Percentiles rank a stretch among this genome's conserved stretches.
Conservation (phyloP, 2,888 invertebrate species). For the Caenorhabditis becei region DNA sequence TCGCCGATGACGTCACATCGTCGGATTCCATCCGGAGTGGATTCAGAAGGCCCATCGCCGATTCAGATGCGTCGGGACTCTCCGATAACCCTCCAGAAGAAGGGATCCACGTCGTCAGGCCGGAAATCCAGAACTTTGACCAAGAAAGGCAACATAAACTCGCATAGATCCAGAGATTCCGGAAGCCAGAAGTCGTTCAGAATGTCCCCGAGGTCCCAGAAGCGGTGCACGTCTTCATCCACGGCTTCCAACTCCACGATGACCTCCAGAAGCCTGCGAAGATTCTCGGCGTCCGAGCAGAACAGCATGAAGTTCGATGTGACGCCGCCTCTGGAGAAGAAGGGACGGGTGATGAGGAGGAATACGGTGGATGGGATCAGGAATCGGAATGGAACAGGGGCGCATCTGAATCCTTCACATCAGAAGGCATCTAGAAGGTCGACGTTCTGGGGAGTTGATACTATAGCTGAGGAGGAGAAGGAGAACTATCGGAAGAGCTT, state of each 20-base stretch:
- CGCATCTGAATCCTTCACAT: slow-evolving; percentile 2
- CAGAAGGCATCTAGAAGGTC: slow-evolving; percentile 35
- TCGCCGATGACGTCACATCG: slow-evolving; percentile 19
- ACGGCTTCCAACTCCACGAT: slow-evolving; percentile 23
- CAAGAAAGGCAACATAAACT: slow-evolving; percentile 55
- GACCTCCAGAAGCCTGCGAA: slow-evolving; percentile 35
- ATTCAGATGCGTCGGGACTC: not conserved
- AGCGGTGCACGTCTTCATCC: not conserved
- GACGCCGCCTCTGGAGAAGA: slow-evolving; percentile 32
- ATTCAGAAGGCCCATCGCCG: slow-evolving; percentile 1
- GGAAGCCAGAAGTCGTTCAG: slow-evolving; percentile 48
- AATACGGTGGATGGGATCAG: slow-evolving; percentile 38
- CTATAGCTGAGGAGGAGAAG: slow-evolving; percentile 49
- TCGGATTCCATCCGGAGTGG: slow-evolving; percentile 21
- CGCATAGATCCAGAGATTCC: slow-evolving; percentile 11
- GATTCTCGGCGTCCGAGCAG: slow-evolving; percentile 49
- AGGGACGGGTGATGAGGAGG: slow-evolving; percentile 10
- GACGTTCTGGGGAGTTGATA: slow-evolving; percentile 52
- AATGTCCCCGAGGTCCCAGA: slow-evolving; percentile 33
- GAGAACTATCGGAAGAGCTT: slow-evolving; percentile 27
- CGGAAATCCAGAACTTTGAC: slow-evolving; percentile 41
- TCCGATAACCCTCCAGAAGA: slow-evolving; percentile 6
- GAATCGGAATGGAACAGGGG: not conserved
- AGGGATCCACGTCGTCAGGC: slow-evolving; percentile 53
- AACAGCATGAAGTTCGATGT: slow-evolving; percentile 34